phyloP scores from a whole-genome alignment of 2,113 vertebrate genomes.

The Neodontobutis hainanensis region DNA sequence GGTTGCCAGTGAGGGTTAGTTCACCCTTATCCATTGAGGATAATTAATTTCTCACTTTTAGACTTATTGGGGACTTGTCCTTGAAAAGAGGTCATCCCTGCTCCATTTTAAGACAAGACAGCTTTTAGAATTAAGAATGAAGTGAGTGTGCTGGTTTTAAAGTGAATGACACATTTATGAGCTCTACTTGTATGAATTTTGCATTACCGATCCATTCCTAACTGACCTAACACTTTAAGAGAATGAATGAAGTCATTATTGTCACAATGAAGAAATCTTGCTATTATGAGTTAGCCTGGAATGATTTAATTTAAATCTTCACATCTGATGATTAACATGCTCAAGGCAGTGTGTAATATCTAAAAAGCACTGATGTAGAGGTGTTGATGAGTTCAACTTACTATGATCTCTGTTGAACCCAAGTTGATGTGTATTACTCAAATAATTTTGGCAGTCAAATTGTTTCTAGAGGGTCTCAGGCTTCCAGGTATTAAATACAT shows the following conservation, averaged over 20 bases:
- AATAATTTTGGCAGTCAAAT: too few species aligned
- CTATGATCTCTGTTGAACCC: too few species aligned
- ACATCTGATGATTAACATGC: too few species aligned
- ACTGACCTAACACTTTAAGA: constrained; percentile 1
- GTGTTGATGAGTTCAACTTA: too few species aligned
- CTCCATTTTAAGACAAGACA: constrained; percentile 50
- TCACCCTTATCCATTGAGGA: constrained; percentile 53
- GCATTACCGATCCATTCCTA: not conserved
- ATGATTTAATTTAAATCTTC: not conserved
- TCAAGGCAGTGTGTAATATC: too few species aligned
- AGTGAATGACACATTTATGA: constrained; percentile 3
- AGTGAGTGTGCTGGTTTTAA: constrained; percentile 1
- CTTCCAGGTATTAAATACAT: too few species aligned
- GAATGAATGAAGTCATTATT: not conserved
- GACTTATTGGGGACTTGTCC: constrained; percentile 73
- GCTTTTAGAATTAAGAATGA: constrained; percentile 25
- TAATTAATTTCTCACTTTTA: constrained; percentile 71
- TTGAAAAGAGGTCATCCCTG: constrained; percentile 62
- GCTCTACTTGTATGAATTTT: not conserved
- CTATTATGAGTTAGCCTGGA: not conserved
- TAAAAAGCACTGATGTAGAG: too few species aligned
- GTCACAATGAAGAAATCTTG: not conserved
- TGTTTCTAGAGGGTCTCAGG: too few species aligned
- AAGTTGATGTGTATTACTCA: too few species aligned
- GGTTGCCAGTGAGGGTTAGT: constrained; percentile 45